A percentile compares a stretch with the other conserved stretches of the same genome.
Evolutionary conservation across 1,140 invertebrate species (phyloP).

Genomic region (Charaxes varanes): DNA sequence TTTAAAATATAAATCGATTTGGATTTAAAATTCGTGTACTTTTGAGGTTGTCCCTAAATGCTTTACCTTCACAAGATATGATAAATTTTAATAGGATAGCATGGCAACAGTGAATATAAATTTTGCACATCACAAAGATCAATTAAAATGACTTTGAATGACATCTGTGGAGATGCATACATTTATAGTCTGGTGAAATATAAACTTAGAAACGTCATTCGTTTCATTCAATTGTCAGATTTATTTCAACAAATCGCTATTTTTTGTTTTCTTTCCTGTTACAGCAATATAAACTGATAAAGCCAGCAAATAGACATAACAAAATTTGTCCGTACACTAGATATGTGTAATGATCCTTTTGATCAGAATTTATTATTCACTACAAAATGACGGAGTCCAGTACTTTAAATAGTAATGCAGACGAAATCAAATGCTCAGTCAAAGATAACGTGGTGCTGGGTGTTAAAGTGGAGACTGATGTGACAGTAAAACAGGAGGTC

Average conservation of each 20-base stretch:
- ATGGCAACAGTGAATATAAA: no score
- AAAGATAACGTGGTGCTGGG: conserved; percentile 25
- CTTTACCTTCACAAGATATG: no score
- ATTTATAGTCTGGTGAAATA: no score
- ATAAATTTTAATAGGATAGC: no score
- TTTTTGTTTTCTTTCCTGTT: conserved; percentile 24
- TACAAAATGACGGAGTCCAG: conserved; percentile 34
- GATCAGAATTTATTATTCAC: conserved; percentile 9
- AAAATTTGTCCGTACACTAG: conserved; percentile 7
- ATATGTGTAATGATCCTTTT: conserved; percentile 11
- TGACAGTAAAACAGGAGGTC: conserved; percentile 45
- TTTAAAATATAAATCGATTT: no score
- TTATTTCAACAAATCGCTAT: conserved; percentile 19
- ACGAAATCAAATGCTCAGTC: conserved; percentile 22
- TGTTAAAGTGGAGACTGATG: conserved; percentile 47
- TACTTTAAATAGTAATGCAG: conserved; percentile 35
- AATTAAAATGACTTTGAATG: no score
- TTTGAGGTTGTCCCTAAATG: no score
- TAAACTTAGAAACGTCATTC: no score
- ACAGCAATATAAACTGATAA: conserved; percentile 9
- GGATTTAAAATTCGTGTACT: no score
- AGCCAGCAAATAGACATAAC: conserved; percentile 6
- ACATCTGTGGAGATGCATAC: no score
- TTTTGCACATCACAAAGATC: no score
- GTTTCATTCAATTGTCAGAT: no score